Evolutionary conservation across 2,888 invertebrate species (phyloP), one percentile per base, ranked within the genome.

Genomic region (Xiphydria camelus): DNA sequence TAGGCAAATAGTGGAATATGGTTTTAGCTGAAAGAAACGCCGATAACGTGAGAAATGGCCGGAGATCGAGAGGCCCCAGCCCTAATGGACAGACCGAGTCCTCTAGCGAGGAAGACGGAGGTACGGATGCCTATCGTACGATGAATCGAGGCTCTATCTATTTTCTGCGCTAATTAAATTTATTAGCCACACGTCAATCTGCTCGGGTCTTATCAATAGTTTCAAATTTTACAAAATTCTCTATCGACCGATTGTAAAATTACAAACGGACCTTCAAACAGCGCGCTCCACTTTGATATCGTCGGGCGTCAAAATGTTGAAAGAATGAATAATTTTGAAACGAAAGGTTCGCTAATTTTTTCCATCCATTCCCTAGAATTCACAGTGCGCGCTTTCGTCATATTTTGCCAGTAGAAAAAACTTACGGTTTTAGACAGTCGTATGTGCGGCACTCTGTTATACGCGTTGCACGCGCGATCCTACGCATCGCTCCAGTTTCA

Each of bases 51-150:
- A 83, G 91, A 71, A 91, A 91, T 79, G 93, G 93, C 59, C 85
- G 91, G 70, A 85, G 92, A 78, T 93, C 92, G 64, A 83, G 91
- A 76, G 93, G 92, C 75, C 90, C 92, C 73, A 93, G 92, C 82
- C 94, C 94, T 61, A 92, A 91, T 82, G 85, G 84, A 55, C 89
- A 89, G 78, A 86, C 88, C 57, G 91, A 90, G 71, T 86, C 89
- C 51, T 89, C 88, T 72, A 90, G 89, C 61, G 92, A 91, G 69
- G 90, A 91, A 70, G 92, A 92, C 77, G 89, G 89, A 79, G 87
- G 87, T 88, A 80, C 76, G 79, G 70, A 54, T 33, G 51, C 42
- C 49, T 51, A 19, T 41, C n/a, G n/a, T n/a, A n/a, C n/a, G n/a
- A n/a, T n/a, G n/a, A n/a, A n/a, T n/a, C n/a, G n/a, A n/a, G n/a